A percentile compares a stretch with the other conserved stretches of the same genome.
Conservation (phyloP, 2,797 vertebrate genomes). For the Benthosema pterotum region DNA sequence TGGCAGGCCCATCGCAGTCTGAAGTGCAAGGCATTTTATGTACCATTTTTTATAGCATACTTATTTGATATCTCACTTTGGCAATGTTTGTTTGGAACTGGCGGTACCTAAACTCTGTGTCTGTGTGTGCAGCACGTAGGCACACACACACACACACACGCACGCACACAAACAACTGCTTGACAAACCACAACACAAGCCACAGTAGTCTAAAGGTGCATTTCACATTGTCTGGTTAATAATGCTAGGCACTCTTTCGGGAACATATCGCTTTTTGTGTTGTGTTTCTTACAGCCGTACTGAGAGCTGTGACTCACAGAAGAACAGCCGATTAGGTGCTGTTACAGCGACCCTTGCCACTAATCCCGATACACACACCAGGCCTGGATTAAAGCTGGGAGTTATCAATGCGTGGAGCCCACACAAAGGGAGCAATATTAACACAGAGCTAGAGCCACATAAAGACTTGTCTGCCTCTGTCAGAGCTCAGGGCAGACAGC, state of each 20-base stretch:
- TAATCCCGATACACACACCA: conserved; percentile 69
- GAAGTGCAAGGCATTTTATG: background rate
- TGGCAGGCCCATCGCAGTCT: too few relatives aligned
- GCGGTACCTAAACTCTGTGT: conserved; percentile 27
- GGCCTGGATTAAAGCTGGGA: conserved; percentile 70
- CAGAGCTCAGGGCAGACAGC: conserved; percentile 39
- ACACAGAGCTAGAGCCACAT: conserved; percentile 69
- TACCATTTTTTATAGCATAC: conserved; percentile 29
- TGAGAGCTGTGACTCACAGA: conserved; percentile 41
- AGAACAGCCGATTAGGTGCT: conserved; percentile 67
- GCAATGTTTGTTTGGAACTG: conserved; percentile 8
- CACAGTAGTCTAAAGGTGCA: conserved; percentile 49
- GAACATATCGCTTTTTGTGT: conserved; percentile 43
- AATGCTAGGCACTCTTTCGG: conserved; percentile 48
- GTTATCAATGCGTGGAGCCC: conserved; percentile 59
- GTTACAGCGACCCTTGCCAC: conserved; percentile 72
- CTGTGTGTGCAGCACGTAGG: conserved; percentile 13
- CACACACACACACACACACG: conserved; percentile 5
- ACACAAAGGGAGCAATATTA: conserved; percentile 66
- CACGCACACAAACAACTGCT: conserved; percentile 31
- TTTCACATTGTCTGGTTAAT: conserved; percentile 52
- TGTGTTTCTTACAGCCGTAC: conserved; percentile 47
- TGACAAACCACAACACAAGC: conserved; percentile 53
- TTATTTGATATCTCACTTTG: conserved; percentile 53
- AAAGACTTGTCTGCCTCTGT: conserved; percentile 57